Base-by-base conservation (phyloP, 2,113 vertebrate genomes). In the Himantopus leucocephalus region DNA sequence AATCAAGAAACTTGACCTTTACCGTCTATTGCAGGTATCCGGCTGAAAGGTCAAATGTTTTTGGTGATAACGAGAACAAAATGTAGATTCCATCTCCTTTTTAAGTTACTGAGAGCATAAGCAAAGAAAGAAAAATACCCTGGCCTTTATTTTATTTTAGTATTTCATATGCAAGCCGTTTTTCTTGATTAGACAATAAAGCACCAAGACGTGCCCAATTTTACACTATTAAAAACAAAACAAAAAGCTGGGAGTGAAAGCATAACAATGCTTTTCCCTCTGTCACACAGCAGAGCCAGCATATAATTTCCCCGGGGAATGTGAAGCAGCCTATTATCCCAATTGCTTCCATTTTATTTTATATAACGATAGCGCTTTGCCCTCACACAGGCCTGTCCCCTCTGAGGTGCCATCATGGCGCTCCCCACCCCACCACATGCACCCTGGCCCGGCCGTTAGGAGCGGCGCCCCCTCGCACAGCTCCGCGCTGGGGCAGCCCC, bases 1-100 rank as follows among this genome's bases (percentile, higher is more conserved):
- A 56, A 90, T 80, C 50, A 22, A 55, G 37, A 67, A 82, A 64
- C 79, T 47, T 93, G 85, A 95, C 95, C 85, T 96, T 96, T 94
- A 14, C 35, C 4, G 20, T 34, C 34, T 56, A 12, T 6, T 64
- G 50, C 24, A 22, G 67, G 30, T 35, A 92, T 35, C 3, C 0
- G 52, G 41, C 89, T 92, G 64, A 90, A 85, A 75, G 85, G 75
- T 72, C 52, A 81, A 84, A 74, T 12, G 35, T 30, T 95, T 92
- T 70, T 72, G 27, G n/a, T 7, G 32, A 72, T 92, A 96, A 83
- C 81, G 67, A 95, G 83, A 52, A 84, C 30, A 72, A 93, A 86
- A 83, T 14, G 56, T 48, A 74, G 64, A 83, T 80, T 55, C 52
- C 15, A 9, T 17, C 86, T 84, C 60, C 34, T 79, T 10, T 55